A percentile compares a stretch with the other conserved stretches of the same genome.
These are phyloP conservation scores for Microchirus variegatus DNA, from an alignment of 2,797 vertebrate species.

Conservation along the genomic window DNA sequence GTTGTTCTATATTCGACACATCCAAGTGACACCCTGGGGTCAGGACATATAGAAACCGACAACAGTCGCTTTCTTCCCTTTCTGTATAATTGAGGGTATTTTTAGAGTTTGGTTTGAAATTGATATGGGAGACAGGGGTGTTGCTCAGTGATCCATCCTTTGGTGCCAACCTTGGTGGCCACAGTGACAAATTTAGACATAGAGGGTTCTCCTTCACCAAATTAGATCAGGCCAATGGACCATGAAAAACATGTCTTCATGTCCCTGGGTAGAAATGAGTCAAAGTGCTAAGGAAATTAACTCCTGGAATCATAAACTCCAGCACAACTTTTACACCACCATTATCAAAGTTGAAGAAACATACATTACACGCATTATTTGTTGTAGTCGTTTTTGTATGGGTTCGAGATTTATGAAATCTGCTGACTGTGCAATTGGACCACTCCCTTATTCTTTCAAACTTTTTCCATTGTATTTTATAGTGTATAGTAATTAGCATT, in stretches of 20 bases:
- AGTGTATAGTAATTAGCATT: too few species aligned
- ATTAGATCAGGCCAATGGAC: conserved; percentile 76
- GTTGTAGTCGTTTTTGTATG: too few species aligned
- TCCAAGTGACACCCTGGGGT: conserved; percentile 44
- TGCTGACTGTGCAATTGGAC: too few species aligned
- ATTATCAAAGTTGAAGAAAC: not conserved
- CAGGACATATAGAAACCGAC: conserved; percentile 37
- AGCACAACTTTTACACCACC: conserved; percentile 22
- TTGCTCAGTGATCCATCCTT: conserved; percentile 74
- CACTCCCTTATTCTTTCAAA: too few species aligned
- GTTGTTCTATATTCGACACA: conserved; percentile 33
- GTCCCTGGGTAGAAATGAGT: conserved; percentile 66
- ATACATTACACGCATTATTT: too few species aligned
- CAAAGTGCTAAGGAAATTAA: conserved; percentile 52
- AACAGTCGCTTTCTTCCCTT: conserved; percentile 33
- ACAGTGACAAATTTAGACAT: conserved; percentile 76
- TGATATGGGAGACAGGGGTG: conserved; percentile 68
- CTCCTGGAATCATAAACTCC: conserved; percentile 36
- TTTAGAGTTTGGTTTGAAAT: conserved; percentile 71
- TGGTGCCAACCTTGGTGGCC: conserved; percentile 73
- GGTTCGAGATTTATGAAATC: too few species aligned
- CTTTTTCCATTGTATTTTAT: too few species aligned
- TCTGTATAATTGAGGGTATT: conserved; percentile 71
- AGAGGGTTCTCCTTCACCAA: conserved; percentile 67
- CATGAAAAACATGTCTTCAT: conserved; percentile 70